phyloP scores from a whole-genome alignment of 37 sponge, comb jelly and placozoan species.

The Crambe crambe region DNA sequence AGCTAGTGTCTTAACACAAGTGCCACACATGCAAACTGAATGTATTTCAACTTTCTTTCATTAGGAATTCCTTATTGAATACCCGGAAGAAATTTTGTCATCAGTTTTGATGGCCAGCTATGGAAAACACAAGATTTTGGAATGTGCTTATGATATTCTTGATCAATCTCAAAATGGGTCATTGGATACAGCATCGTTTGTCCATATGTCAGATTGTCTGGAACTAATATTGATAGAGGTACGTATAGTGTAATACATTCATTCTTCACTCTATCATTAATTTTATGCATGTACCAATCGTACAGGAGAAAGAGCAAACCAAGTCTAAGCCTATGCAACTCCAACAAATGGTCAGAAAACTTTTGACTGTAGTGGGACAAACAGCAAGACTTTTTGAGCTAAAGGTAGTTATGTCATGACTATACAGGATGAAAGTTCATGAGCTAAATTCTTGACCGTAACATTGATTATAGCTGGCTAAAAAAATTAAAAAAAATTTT shows the following conservation, averaged over 20 bases:
- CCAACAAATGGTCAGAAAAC: constrained; percentile 59
- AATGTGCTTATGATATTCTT: constrained; percentile 61
- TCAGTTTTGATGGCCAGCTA: constrained; percentile 75
- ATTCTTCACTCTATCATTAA: too few relatives aligned
- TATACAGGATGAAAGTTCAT: too few relatives aligned
- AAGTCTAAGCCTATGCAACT: constrained; percentile 28
- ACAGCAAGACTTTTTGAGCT: constrained; percentile 87
- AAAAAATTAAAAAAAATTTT: too few relatives aligned
- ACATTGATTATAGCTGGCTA: too few relatives aligned
- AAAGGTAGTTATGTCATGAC: too few relatives aligned
- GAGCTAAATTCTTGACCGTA: too few relatives aligned
- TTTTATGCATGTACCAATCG: too few relatives aligned
- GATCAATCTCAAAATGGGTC: constrained; percentile 39
- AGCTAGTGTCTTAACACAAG: too few relatives aligned
- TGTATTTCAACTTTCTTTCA: too few relatives aligned
- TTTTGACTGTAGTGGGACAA: constrained; percentile 67
- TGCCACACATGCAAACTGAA: too few relatives aligned
- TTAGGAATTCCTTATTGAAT: constrained; percentile 46
- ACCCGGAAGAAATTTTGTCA: constrained; percentile 31
- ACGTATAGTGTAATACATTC: too few relatives aligned
- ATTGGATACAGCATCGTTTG: constrained; percentile 36
- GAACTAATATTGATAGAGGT: constrained; percentile 35
- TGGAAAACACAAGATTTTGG: constrained; percentile 70
- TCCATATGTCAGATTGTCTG: constrained; percentile 45
- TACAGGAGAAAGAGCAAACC: constrained; percentile 33